Evolutionary conservation across 2,797 vertebrate species (phyloP), one percentile per base, ranked within the genome.

Genomic region (Pteronotus mesoamericanus): DNA sequence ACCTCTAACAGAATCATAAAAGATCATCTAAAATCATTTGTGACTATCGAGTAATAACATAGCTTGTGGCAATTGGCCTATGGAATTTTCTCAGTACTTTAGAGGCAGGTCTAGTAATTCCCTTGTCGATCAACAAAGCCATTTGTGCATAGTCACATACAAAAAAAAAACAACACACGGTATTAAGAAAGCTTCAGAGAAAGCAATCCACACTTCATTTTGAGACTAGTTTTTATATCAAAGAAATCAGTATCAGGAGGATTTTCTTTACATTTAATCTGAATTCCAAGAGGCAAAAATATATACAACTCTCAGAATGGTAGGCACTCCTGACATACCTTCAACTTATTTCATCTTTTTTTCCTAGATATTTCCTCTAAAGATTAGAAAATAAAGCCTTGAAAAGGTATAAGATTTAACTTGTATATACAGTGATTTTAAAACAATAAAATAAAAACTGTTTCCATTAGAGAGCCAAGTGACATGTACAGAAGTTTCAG

Each of bases 11-110:
- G 80, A 93, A 88, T 14, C 32, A 57, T n/a, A 26, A 68, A 77
- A 51, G 42, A 46, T 71, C 9, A 55, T 61, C 39, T 48, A 22
- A 74, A 89, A 71, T 44, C 12, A 42, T 22, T 91, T 72, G 75
- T 51, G 66, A 68, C 57, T 69, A 22, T 69, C 79, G 78, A 69
- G 7, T 78, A 85, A 93, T 87, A 71, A 48, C 32, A 53, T n/a
- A 55, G 55, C 18, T 77, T 80, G 22, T 77, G 48, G 32, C 11
- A 48, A 69, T 48, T 39, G 34, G 15, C 55, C 26, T 57, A 16
- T 37, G 48, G 59, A 59, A 66, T 88, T 92, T 95, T 95, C 46
- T 96, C 61, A 96, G 97, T 74, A 87, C 46, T 96, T 86, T 83
- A 90, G 48, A 85, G n/a, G 11, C 59, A 44, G 48, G 79, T 69